Evolutionary conservation across 2,888 invertebrate species (phyloP).

Genomic region (Brachypterus glaber): DNA sequence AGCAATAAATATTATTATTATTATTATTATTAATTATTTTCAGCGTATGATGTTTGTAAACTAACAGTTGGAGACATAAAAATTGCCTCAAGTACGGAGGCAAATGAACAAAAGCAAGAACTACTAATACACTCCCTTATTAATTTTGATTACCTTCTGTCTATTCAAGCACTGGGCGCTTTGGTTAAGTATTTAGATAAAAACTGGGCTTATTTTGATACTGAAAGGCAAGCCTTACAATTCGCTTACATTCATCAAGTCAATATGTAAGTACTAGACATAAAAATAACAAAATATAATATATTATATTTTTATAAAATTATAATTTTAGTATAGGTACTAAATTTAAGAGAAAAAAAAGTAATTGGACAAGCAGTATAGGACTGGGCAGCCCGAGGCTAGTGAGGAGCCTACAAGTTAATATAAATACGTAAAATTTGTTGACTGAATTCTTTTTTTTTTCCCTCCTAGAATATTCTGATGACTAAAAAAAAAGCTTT

Average conservation of each 20-base stretch:
- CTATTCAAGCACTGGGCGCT: conserved; percentile 62
- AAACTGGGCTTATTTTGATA: conserved; percentile 43
- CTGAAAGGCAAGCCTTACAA: conserved; percentile 42
- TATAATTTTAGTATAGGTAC: background rate
- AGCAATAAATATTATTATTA: too few relatives aligned
- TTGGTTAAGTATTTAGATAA: conserved; percentile 61
- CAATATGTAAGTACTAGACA: conserved; percentile 48
- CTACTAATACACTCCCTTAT: conserved; percentile 53
- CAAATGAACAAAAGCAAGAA: conserved; percentile 46
- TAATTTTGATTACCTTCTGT: conserved; percentile 52
- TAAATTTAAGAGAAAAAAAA: background rate
- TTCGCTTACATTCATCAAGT: conserved; percentile 49
- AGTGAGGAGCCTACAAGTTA: too few relatives aligned
- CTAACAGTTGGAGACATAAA: conserved; percentile 25
- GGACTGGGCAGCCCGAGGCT: too few relatives aligned
- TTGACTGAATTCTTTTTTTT: too few relatives aligned
- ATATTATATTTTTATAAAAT: background rate
- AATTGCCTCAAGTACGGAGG: conserved; percentile 39
- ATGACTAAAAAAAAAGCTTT: too few relatives aligned
- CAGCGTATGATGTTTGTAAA: conserved; percentile 30
- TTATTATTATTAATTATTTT: too few relatives aligned
- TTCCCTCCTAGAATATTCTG: too few relatives aligned
- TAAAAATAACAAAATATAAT: background rate
- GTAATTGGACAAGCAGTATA: too few relatives aligned
- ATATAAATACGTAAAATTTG: too few relatives aligned